A percentile compares a stretch with the other conserved stretches of the same genome.
These are phyloP conservation scores for Acrobasis repandana DNA, from an alignment of 2,888 invertebrate species.

Conservation along the genomic window DNA sequence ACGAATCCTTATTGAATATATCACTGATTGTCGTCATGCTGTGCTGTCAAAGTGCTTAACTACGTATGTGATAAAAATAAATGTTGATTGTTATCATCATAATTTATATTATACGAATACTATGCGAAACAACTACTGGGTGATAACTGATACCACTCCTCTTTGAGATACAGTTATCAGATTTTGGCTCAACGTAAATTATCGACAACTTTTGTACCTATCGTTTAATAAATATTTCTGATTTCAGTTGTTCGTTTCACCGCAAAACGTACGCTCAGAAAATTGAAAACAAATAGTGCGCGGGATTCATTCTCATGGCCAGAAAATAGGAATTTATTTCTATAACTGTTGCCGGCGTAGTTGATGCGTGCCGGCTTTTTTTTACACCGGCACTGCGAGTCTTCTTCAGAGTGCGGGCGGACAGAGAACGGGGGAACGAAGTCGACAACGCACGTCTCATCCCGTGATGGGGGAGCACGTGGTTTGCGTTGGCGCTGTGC, in stretches of 20 bases:
- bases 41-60: neutral
- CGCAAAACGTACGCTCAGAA: neutral
- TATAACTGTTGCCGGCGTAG: conserved; percentile 26
- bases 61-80: neutral
- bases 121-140: neutral
- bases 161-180: neutral
- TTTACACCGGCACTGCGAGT: neutral
- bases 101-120: neutral
- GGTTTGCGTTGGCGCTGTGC: conserved; percentile 74
- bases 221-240: neutral
- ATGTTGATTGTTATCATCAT: neutral
- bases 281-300: neutral
- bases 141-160: neutral
- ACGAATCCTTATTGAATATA: conserved; percentile 11
- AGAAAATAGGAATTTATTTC: conserved; percentile 20
- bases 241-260: neutral
- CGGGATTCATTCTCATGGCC: neutral
- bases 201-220: neutral
- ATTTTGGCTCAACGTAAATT: neutral
- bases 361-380: conserved; percentile 23
- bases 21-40: neutral
- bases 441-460: conserved; percentile 53
- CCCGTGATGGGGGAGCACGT: conserved; percentile 78
- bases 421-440: neutral
- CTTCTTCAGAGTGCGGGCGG: neutral